A percentile compares a stretch with the other conserved stretches of the same genome.
These are phyloP conservation scores for Leptopilina boulardi DNA, from an alignment of 1,140 invertebrate species.

Conservation along the genomic window DNA sequence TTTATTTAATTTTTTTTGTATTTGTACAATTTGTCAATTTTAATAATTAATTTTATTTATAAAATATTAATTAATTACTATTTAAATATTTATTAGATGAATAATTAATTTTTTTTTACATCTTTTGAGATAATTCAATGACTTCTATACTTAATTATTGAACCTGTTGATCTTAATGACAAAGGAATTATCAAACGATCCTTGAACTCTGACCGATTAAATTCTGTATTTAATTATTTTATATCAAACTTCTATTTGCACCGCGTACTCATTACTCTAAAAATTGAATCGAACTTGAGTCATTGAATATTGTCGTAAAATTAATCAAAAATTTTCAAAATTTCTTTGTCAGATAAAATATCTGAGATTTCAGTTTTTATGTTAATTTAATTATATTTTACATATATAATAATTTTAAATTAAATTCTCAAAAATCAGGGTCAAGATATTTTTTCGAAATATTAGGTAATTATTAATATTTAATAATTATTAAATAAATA, in stretches of 20 bases:
- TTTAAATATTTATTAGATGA: too few relatives aligned
- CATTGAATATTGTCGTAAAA: not conserved
- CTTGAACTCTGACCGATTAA: constrained; percentile 40
- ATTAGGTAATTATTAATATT: too few relatives aligned
- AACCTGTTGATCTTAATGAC: constrained; percentile 46
- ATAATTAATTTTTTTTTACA: not conserved
- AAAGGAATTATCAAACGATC: constrained; percentile 39
- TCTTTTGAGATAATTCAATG: not conserved
- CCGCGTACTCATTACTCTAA: constrained; percentile 3
- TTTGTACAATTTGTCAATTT: too few relatives aligned
- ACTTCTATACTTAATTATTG: constrained; percentile 12
- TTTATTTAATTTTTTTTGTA: too few relatives aligned
- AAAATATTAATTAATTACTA: too few relatives aligned
- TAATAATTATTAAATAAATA: too few relatives aligned
- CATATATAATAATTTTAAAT: not conserved
- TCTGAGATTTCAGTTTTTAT: not conserved
- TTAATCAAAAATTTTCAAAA: not conserved
- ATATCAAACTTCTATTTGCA: constrained; percentile 17
- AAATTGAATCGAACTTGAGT: constrained; percentile 2
- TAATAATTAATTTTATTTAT: too few relatives aligned
- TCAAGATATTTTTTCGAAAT: too few relatives aligned
- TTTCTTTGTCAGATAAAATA: not conserved
- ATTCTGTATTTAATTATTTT: constrained; percentile 9
- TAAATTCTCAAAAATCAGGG: too few relatives aligned
- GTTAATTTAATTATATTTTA: not conserved